phyloP scores from a whole-genome alignment of 2,797 vertebrate genomes.

The Sebastes diaconus region DNA sequence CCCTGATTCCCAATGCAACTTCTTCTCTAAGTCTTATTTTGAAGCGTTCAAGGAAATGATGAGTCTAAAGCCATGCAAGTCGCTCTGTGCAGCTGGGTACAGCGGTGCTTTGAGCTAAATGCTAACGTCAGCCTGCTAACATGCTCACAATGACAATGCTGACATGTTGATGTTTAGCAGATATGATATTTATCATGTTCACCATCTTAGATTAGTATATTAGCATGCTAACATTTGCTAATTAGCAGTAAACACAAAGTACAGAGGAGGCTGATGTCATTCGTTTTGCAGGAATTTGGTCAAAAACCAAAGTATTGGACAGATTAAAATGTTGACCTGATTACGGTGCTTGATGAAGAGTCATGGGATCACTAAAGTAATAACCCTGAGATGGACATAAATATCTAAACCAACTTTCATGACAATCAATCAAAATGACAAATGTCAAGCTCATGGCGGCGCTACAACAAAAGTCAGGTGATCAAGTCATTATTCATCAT shows the following conservation, averaged over 20 bases:
- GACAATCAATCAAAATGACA: background rate
- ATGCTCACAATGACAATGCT: background rate
- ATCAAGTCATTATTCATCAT: background rate
- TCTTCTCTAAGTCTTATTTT: background rate
- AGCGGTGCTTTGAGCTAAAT: background rate
- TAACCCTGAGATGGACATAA: background rate
- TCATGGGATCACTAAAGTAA: accelerated
- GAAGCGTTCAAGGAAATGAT: background rate
- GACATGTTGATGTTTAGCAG: background rate
- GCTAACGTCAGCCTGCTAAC: background rate
- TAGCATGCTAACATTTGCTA: background rate
- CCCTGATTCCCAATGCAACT: background rate
- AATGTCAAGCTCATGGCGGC: background rate
- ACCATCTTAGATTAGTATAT: background rate
- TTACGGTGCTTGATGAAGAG: background rate
- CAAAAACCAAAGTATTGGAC: background rate
- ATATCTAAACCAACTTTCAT: background rate
- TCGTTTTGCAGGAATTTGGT: background rate
- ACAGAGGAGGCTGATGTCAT: background rate
- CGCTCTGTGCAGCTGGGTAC: background rate
- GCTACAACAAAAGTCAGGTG: background rate
- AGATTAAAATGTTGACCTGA: background rate
- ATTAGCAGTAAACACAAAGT: background rate
- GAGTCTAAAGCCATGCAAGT: background rate
- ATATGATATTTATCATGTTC: background rate